These are phyloP conservation scores for Bursaphelenchus mucronatus DNA, from an alignment of 1,140 invertebrate species.

Conservation along the genomic window DNA sequence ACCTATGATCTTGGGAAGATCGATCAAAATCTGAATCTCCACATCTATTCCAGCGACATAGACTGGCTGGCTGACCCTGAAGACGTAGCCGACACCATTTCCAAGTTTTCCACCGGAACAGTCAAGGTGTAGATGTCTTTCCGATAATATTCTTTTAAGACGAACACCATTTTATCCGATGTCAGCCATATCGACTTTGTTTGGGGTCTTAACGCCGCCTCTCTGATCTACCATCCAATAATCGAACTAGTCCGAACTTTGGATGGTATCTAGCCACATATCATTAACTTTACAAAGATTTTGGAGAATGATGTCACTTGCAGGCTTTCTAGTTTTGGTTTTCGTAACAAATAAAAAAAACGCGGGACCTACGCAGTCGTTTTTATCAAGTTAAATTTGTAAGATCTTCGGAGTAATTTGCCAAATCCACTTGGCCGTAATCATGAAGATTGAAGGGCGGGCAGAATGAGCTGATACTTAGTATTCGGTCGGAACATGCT, in stretches of 20 bases:
- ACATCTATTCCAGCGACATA: conserved; percentile 18
- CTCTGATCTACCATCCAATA: conserved; percentile 37
- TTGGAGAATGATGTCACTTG: too few relatives aligned
- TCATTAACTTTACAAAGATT: too few relatives aligned
- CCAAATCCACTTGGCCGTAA: too few relatives aligned
- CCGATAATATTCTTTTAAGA: background rate
- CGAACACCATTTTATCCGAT: conserved; percentile 20
- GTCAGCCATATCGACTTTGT: conserved; percentile 43
- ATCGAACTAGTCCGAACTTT: conserved; percentile 15
- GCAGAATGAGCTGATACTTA: too few relatives aligned
- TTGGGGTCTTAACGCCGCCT: conserved; percentile 27
- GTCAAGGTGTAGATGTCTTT: conserved; percentile 23
- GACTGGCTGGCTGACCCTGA: conserved; percentile 7
- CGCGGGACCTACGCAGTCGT: too few relatives aligned
- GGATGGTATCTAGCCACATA: conserved; percentile 4
- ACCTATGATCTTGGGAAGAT: conserved; percentile 22
- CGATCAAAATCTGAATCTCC: conserved; percentile 2
- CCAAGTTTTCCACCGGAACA: conserved; percentile 3
- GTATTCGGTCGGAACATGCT: too few relatives aligned
- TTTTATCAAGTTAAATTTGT: too few relatives aligned
- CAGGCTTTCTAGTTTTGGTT: too few relatives aligned
- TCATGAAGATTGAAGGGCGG: too few relatives aligned
- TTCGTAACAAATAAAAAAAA: too few relatives aligned
- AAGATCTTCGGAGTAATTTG: too few relatives aligned
- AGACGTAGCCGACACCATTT: background rate